Base-by-base conservation (phyloP, 2,113 vertebrate species). In the Hepsetus odoe region DNA sequence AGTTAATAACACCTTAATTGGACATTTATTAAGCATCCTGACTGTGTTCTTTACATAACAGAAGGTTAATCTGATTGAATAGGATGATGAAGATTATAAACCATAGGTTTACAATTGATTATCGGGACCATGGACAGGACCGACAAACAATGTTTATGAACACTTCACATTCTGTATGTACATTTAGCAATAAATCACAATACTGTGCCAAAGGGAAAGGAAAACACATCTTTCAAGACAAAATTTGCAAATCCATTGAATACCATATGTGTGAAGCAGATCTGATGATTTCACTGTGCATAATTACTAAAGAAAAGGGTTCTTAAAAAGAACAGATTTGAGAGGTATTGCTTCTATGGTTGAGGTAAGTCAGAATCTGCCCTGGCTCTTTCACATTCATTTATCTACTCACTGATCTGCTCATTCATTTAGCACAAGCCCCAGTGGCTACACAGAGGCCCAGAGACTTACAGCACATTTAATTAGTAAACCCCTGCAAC, bases 391-490 rank as follows among this genome's bases (percentile, higher is more conserved):
- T 69, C 35, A 9, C 26, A 78, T 65, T 65, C 33, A 80, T 79
- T 82, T 79, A 79, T 79, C 81, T 69, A 55, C 26, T 42, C 69
- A 72, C 13, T 65, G 68, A 79, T 72, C 58, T 65, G 59, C 59
- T 68, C 46, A 72, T 79, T 65, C 69, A 72, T 79, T 72, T 65
- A 72, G 62, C 67, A 28, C 0, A 26, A 62, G 61, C 70, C 59
- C 72, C 65, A 38, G 46, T 35, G 61, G 61, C 46, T 16, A 59
- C 51, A 49, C 51, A 16, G 65, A 40, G 61, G 46, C 77, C 61
- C 71, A 24, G 77, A 80, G 55, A 74, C 70, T 55, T 26, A 49
- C 56, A 67, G 40, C 46, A 69, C 76, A 74, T 78, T 69, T 74
- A 78, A 82, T 82, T 74, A 74, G 20, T 28, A 64, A 74, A 77